Evolutionary conservation across 1,140 invertebrate genomes (phyloP).

Genomic region (Antheraea pernyi): DNA sequence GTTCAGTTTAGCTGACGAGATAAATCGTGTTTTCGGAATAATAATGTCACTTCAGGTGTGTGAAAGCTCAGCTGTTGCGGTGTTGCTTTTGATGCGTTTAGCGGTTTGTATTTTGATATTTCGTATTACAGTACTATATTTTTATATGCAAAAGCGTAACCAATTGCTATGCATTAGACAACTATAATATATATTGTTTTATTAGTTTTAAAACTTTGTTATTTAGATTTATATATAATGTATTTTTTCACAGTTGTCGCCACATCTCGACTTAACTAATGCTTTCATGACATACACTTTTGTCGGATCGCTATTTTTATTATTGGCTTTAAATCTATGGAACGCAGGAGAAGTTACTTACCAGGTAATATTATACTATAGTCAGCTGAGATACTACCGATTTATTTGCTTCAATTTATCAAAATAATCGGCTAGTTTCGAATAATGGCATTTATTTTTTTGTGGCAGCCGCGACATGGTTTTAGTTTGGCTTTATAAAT

Average conservation of each 20-base stretch:
- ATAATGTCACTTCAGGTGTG: conserved; percentile 74
- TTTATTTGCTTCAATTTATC: neutral
- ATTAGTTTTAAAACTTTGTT: neutral
- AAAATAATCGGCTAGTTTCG: too few relatives aligned
- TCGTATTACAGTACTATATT: neutral
- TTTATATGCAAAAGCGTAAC: neutral
- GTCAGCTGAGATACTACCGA: neutral
- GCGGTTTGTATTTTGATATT: conserved; percentile 36
- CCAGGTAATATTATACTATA: conserved; percentile 43
- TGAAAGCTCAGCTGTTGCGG: conserved; percentile 68
- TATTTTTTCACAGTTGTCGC: conserved; percentile 41
- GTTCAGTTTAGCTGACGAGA: conserved; percentile 60
- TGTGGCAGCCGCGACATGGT: too few relatives aligned
- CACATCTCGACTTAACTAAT: conserved; percentile 59
- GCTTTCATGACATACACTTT: conserved; percentile 70
- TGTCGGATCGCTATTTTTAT: conserved; percentile 56
- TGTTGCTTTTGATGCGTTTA: conserved; percentile 65
- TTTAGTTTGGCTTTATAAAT: too few relatives aligned
- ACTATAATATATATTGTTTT: neutral
- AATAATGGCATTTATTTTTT: too few relatives aligned
- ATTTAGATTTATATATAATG: neutral
- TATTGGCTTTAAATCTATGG: conserved; percentile 63
- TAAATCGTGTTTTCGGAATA: conserved; percentile 66
- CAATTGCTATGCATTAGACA: neutral
- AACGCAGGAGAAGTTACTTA: conserved; percentile 68